These are phyloP conservation scores for Hirudo medicinalis DNA, from an alignment of 1,140 invertebrate species.

Conservation along the genomic window DNA sequence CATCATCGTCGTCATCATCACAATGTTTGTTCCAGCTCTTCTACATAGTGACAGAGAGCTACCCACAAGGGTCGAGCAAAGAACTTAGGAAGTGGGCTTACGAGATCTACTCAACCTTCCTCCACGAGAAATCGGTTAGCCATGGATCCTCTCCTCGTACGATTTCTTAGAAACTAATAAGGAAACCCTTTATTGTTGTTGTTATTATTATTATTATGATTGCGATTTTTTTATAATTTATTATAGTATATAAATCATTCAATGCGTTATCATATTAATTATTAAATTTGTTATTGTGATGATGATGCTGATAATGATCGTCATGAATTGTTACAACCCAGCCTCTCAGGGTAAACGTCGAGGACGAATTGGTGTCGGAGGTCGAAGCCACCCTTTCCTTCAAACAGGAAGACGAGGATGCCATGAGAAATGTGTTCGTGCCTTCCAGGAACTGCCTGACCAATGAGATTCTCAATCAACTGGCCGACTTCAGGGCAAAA, in stretches of 20 bases:
- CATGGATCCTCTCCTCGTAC: background rate
- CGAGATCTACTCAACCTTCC: constrained; percentile 90
- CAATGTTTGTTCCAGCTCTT: constrained; percentile 56
- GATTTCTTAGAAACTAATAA: background rate
- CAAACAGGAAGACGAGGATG: constrained; percentile 74
- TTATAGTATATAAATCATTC: no score
- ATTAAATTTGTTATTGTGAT: constrained; percentile 8
- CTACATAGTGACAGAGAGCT: constrained; percentile 70
- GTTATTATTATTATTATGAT: no score
- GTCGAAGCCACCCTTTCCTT: constrained; percentile 56
- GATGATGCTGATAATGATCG: background rate
- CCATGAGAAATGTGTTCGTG: constrained; percentile 69
- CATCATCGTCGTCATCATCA: constrained; percentile 9
- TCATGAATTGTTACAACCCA: constrained; percentile 45
- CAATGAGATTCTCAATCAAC: constrained; percentile 68
- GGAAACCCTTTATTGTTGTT: no score
- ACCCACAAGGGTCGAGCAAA: constrained; percentile 68
- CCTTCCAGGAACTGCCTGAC: constrained; percentile 69
- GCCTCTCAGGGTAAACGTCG: constrained; percentile 58
- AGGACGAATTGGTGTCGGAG: constrained; percentile 29
- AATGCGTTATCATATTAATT: constrained; percentile 8
- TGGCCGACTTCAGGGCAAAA: constrained; percentile 78
- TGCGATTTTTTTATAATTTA: background rate
- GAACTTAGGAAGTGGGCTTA: constrained; percentile 92
- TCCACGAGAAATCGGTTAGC: constrained; percentile 71